Conservation (phyloP, 2,888 invertebrate species). For the Thymelicus acteon region DNA sequence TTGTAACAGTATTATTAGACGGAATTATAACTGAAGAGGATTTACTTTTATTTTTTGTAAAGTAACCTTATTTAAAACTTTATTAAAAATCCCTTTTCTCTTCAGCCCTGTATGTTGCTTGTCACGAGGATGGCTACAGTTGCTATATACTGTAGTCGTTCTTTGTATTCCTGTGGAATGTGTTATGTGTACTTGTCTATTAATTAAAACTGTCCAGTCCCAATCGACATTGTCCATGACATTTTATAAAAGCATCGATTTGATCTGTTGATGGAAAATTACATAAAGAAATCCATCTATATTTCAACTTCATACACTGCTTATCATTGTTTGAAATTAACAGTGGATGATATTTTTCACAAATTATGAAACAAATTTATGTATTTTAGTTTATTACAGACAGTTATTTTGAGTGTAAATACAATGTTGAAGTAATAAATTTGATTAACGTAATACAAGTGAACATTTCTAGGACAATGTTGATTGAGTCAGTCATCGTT, state of each 20-base stretch:
- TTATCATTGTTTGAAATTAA: not conserved
- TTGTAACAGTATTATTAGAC: conserved; percentile 27
- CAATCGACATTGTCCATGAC: conserved; percentile 28
- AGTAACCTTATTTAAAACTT: not conserved
- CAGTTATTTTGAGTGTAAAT: not conserved
- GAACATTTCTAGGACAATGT: conserved; percentile 28
- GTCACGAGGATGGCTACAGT: conserved; percentile 3
- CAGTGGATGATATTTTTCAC: not conserved
- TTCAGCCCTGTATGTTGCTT: conserved; percentile 30
- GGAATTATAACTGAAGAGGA: conserved; percentile 17
- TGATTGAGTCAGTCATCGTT: conserved; percentile 39
- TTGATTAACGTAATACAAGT: not conserved
- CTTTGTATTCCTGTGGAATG: conserved; percentile 62
- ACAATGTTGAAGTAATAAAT: not conserved
- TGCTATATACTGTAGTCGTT: conserved; percentile 12
- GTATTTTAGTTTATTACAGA: too few relatives aligned
- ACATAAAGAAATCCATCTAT: too few relatives aligned
- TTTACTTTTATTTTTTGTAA: conserved; percentile 2
- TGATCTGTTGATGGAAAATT: not conserved
- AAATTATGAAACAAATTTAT: not conserved
- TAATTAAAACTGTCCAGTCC: conserved; percentile 42
- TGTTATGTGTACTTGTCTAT: conserved; percentile 70
- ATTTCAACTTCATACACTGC: not conserved
- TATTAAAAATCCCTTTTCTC: conserved; percentile 11
- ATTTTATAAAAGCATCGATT: not conserved